Percentiles rank a stretch among this genome's conserved stretches.
phyloP scores from a whole-genome alignment of 2,113 vertebrate species.

The Syngnathus floridae region DNA sequence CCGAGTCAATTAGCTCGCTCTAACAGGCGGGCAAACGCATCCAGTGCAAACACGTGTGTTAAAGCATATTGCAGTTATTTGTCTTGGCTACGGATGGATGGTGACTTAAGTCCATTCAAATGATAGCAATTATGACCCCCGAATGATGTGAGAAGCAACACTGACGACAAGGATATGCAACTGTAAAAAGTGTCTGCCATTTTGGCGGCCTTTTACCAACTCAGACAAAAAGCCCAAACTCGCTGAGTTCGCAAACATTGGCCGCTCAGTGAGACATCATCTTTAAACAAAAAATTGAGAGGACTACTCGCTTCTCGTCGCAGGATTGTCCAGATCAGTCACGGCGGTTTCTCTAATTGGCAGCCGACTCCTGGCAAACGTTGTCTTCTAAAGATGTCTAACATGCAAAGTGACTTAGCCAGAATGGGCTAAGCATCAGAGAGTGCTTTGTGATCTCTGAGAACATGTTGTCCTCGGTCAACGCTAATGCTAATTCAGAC shows the following conservation, averaged over 20 bases:
- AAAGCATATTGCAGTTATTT: constrained; percentile 31
- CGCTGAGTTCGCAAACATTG: neutral
- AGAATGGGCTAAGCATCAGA: constrained; percentile 51
- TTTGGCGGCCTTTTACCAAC: no score
- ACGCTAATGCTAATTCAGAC: constrained; percentile 70
- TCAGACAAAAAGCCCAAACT: no score
- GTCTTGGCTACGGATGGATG: constrained; percentile 30
- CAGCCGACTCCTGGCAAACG: constrained; percentile 51
- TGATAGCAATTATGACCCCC: constrained; percentile 8
- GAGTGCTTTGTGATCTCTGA: constrained; percentile 16
- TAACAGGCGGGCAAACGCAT: constrained; percentile 32
- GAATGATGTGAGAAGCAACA: constrained; percentile 10
- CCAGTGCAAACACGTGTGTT: constrained; percentile 15
- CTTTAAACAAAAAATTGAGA: neutral
- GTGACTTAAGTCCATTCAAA: constrained; percentile 7
- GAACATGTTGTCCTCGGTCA: neutral
- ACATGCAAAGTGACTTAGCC: constrained; percentile 35
- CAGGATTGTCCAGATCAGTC: constrained; percentile 12
- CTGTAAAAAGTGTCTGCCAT: neutral
- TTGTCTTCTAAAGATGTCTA: constrained; percentile 51
- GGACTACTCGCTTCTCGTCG: neutral
- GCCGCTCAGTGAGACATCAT: neutral
- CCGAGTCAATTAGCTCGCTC: constrained; percentile 44
- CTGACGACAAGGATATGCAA: constrained; percentile 3
- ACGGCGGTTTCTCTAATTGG: constrained; percentile 42